Base-by-base conservation (phyloP, 2,888 invertebrate genomes). In the Tridacna crocea region DNA sequence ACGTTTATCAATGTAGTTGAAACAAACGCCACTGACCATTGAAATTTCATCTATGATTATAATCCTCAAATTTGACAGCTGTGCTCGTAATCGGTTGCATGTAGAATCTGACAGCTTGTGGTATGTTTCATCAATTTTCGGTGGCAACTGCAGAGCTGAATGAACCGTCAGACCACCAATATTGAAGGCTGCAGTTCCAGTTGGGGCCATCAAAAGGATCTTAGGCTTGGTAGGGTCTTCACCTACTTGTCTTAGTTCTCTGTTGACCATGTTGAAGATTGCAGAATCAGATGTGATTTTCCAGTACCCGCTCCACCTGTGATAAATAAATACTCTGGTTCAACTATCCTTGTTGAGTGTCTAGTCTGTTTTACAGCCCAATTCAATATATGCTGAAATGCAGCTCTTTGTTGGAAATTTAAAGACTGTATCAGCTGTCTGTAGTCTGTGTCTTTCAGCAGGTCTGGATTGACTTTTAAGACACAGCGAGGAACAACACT, bases 41-140 rank as follows among this genome's bases (percentile, higher is more conserved):
- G 79, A 82, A 36, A 82, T 79, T 51, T 82, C 82, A 79, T 82
- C 79, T 72, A 82, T 76, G 26, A 81, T 68, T 4, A 81, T 17
- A 11, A 72, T 22, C 15, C 22, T n/a, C 12, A 80, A n/a, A 17
- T 66, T 24, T n/a, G 36, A 27, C 10, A 65, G 55, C 36, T 80
- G 36, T 17, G 55, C 60, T 66, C 77, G 13, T 47, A 81, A 55
- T 15, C 19, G 46, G 24, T 76, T 75, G 26, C 72, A 61, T 6
- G 24, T 82, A 17, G 17, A 51, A 66, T 79, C 66, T 58, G 72
- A 79, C 19, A 76, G 76, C 19, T 51, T 55, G 13, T 0, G 24
- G 61, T 79, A 82, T 17, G 60, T 79, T 11, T 74, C 66, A 48
- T 36, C 22, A 24, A n/a, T 26, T 22, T 47, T 11, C 12, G 55